Base-by-base conservation (phyloP, 2,113 vertebrate species). In the Dryoscopus gambensis region DNA sequence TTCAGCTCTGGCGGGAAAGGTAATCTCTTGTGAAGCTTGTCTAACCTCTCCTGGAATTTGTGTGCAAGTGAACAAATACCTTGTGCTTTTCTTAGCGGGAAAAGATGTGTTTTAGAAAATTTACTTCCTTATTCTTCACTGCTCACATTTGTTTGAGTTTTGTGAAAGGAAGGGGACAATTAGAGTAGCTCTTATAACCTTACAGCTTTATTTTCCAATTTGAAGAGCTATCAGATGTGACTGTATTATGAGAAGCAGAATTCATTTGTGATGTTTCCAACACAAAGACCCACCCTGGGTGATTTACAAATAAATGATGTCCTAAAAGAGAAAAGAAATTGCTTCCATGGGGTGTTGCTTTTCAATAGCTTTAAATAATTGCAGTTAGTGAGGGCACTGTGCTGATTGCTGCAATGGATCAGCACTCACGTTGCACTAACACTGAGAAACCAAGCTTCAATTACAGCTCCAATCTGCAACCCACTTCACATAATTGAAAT, bases 401-500 rank as follows among this genome's bases (percentile, higher is more conserved):
- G 68, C 10, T 89, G 80, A 76, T 79, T 89, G 65, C 46, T 87
- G 62, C 49, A 28, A 28, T 65, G 65, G 95, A 57, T 93, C 82
- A 79, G 42, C 53, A 46, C 83, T 93, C n/a, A 35, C 1, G 1
- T 46, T 57, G 57, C 57, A 85, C 10, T 35, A 87, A 59, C 53
- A 22, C 53, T 15, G 70, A 69, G 75, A 91, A 88, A 46, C 18
- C 33, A 42, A 88, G 30, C 59, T 84, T 83, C 94, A 77, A 87
- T 89, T 94, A 62, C 8, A 65, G 57, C 53, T 75, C 70, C 67
- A 57, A 57, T 92, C 87, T 71, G 31, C 64, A 85, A 10, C 20
- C 60, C 84, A 65, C 93, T 94, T 93, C 52, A 94, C 82, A 44
- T 73, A 96, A 95, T 63, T 84, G 89, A 62, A 87, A 47, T 60